Percentiles rank a stretch among this genome's conserved stretches.
Conservation (phyloP, 1,140 invertebrate genomes). For the Laodelphax striatellus region DNA sequence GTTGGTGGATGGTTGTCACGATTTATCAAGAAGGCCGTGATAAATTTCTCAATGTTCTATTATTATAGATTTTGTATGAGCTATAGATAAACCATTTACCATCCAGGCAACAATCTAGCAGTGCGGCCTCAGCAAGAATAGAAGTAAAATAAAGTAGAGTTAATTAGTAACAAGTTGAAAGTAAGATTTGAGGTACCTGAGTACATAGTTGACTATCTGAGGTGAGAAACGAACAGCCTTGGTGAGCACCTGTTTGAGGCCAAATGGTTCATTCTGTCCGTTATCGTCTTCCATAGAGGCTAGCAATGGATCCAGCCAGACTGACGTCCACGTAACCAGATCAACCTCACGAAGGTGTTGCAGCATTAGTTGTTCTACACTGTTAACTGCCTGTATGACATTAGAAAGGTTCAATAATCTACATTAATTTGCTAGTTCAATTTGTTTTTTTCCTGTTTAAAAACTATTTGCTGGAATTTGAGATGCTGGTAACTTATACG, state of each 20-base stretch:
- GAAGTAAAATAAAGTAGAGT: too few relatives aligned
- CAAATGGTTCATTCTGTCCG: background rate
- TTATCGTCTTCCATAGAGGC: background rate
- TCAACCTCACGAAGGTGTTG: slow-evolving; percentile 14
- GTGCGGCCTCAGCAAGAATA: too few relatives aligned
- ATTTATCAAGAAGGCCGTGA: too few relatives aligned
- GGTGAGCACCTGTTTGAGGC: slow-evolving; percentile 13
- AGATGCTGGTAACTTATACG: too few relatives aligned
- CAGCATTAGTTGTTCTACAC: slow-evolving; percentile 10
- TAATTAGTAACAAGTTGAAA: too few relatives aligned
- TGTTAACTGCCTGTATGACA: slow-evolving; percentile 12
- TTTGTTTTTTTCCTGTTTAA: background rate
- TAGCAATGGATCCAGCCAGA: slow-evolving; percentile 18
- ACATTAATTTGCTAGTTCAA: background rate
- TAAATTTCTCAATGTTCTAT: too few relatives aligned
- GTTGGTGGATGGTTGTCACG: too few relatives aligned
- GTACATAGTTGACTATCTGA: slow-evolving; percentile 10
- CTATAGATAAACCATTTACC: too few relatives aligned
- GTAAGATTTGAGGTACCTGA: too few relatives aligned
- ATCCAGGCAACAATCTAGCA: too few relatives aligned
- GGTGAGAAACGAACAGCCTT: slow-evolving; percentile 9
- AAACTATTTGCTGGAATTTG: too few relatives aligned
- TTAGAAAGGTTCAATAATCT: background rate
- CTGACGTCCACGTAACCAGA: slow-evolving; percentile 10
- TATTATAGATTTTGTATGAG: too few relatives aligned